These are phyloP conservation scores for Carpatolechia fugitivella DNA, from an alignment of 2,888 invertebrate species.

Conservation along the genomic window DNA sequence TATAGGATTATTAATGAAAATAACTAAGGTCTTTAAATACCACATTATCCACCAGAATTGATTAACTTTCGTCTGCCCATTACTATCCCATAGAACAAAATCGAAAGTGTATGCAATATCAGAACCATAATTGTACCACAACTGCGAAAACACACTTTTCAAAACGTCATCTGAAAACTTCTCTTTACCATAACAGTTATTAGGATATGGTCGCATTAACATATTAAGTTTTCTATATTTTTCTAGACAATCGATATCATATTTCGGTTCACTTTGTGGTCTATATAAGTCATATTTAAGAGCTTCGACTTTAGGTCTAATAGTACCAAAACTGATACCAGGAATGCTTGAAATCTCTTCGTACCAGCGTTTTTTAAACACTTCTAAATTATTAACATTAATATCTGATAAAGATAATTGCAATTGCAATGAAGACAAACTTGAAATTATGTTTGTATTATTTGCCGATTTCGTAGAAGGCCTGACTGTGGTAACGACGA, in stretches of 20 bases:
- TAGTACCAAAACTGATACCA: no score
- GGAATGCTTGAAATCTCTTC: no score
- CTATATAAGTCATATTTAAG: no score
- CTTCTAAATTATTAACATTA: no score
- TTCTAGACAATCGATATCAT: neutral
- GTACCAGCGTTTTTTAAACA: no score
- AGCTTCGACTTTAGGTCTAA: no score
- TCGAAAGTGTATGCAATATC: neutral
- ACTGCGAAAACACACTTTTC: neutral
- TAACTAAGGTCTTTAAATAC: neutral
- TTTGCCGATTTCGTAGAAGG: no score
- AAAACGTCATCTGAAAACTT: neutral
- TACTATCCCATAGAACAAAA: neutral
- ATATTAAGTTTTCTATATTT: neutral
- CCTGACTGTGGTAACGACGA: no score
- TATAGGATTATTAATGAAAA: neutral
- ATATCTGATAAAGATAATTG: no score
- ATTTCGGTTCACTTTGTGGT: no score
- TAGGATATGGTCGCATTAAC: neutral
- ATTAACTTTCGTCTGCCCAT: neutral
- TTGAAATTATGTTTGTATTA: no score
- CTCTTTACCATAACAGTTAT: neutral
- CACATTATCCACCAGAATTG: neutral
- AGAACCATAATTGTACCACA: neutral
- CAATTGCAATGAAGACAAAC: no score